These are phyloP conservation scores for Wasmannia auropunctata DNA, from an alignment of 1,140 invertebrate species.

Conservation along the genomic window DNA sequence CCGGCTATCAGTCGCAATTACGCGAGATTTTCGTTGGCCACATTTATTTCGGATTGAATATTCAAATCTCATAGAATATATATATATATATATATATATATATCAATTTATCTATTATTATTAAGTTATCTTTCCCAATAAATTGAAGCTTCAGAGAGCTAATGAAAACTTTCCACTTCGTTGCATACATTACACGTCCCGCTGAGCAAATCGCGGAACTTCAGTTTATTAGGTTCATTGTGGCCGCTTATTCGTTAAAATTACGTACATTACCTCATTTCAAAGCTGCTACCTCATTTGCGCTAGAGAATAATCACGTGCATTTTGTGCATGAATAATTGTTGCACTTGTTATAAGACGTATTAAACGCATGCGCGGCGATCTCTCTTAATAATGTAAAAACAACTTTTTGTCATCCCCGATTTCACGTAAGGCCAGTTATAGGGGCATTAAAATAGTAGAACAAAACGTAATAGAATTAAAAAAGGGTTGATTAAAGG, in stretches of 20 bases:
- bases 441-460: neutral
- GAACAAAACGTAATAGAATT: neutral
- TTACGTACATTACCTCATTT: slow-evolving; percentile 44
- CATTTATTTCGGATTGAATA: neutral
- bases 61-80: neutral
- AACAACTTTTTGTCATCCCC: neutral
- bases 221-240: slow-evolving; percentile 50
- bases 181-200: slow-evolving; percentile 24
- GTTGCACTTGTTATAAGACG: slow-evolving; percentile 25
- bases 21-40: neutral
- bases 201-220: slow-evolving; percentile 47
- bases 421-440: neutral
- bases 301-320: slow-evolving; percentile 36
- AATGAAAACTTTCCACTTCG: slow-evolving; percentile 34
- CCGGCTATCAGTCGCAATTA: neutral
- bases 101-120: neutral
- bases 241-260: slow-evolving; percentile 49
- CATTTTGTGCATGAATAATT: slow-evolving; percentile 43
- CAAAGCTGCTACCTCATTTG: slow-evolving; percentile 37
- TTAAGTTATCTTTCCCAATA: neutral
- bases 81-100: neutral
- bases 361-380: neutral
- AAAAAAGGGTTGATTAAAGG: neutral
- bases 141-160: slow-evolving; percentile 27
- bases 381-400: neutral